Evolutionary conservation across 2,113 vertebrate species (phyloP).

Genomic region (Grammomys dolichurus): DNA sequence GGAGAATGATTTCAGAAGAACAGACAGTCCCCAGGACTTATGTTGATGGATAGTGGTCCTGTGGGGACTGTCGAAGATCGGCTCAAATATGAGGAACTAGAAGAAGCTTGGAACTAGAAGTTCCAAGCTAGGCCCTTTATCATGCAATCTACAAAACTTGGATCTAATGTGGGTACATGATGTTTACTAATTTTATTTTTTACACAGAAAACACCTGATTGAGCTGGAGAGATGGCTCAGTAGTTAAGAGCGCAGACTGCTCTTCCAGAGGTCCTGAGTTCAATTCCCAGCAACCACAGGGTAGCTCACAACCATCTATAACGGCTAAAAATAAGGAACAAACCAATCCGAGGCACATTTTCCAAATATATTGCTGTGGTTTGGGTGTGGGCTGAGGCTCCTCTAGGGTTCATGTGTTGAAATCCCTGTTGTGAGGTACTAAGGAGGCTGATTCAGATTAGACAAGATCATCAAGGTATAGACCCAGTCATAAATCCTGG

Average conservation of each 20-base stretch:
- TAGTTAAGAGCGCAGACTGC: too few species aligned
- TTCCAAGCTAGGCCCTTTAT: not conserved
- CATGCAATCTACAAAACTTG: not conserved
- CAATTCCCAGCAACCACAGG: too few species aligned
- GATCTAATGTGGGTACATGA: not conserved
- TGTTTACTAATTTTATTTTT: not conserved
- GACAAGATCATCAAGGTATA: not conserved
- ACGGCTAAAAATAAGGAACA: not conserved
- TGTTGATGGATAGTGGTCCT: not conserved
- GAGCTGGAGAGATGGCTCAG: too few species aligned
- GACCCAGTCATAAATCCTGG: not conserved
- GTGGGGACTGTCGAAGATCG: fast-evolving
- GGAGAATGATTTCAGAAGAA: not conserved
- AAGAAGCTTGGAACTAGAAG: not conserved
- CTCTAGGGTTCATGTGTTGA: not conserved
- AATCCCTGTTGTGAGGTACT: not conserved
- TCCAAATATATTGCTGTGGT: not conserved
- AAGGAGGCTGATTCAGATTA: not conserved
- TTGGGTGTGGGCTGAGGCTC: not conserved
- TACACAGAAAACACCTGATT: not conserved
- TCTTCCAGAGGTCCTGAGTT: too few species aligned
- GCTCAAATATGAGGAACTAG: not conserved
- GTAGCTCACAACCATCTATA: too few species aligned
- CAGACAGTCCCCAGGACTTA: not conserved
- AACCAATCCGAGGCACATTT: not conserved